phyloP scores from a whole-genome alignment of 1,140 invertebrate genomes.

The Babylonia areolata region DNA sequence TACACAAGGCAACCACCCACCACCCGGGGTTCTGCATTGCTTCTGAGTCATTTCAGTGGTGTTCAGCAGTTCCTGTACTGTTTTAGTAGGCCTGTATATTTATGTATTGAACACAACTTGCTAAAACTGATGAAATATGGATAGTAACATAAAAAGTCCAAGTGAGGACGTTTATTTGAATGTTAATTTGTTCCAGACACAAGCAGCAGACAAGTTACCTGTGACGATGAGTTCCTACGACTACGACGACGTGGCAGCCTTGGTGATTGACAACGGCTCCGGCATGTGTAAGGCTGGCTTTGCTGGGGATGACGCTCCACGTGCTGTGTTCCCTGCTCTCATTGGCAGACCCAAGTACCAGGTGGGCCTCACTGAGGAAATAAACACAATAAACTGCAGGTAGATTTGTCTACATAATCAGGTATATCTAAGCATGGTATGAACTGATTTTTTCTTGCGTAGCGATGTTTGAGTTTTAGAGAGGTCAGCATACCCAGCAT shows the following conservation, averaged over 20 bases:
- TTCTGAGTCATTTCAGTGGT: no score
- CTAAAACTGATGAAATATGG: no score
- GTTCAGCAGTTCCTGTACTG: no score
- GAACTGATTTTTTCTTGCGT: neutral
- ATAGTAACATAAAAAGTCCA: no score
- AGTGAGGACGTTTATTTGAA: no score
- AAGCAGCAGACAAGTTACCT: neutral
- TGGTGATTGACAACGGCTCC: conserved; percentile 83
- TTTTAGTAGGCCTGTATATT: no score
- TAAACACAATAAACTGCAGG: no score
- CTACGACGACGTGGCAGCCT: conserved; percentile 83
- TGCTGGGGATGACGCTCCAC: conserved; percentile 95
- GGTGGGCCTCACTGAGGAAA: neutral
- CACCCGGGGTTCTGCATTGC: no score
- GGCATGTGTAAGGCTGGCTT: conserved; percentile 89
- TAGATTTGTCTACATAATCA: neutral
- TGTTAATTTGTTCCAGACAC: neutral
- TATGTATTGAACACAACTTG: no score
- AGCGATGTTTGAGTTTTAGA: neutral
- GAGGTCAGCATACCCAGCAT: neutral
- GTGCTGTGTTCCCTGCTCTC: conserved; percentile 81
- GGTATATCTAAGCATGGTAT: no score
- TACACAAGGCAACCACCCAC: no score
- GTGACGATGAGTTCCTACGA: conserved; percentile 21
- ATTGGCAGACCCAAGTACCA: conserved; percentile 23